These are phyloP conservation scores for Ameiurus melas DNA, from an alignment of 2,113 vertebrate genomes.

Conservation along the genomic window DNA sequence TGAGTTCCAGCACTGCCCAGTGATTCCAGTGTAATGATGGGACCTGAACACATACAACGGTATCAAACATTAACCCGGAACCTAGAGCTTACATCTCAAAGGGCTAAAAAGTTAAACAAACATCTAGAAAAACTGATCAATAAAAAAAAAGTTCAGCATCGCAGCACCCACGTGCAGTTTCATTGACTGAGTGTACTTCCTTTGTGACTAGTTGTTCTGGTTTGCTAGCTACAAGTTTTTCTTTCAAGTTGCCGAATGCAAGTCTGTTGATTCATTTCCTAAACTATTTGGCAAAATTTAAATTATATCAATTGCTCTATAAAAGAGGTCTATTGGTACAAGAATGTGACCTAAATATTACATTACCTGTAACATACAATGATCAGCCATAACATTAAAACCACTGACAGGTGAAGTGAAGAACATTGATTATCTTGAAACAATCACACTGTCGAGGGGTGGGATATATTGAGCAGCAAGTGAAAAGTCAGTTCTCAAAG, in stretches of 20 bases:
- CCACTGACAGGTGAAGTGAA: too few relatives aligned
- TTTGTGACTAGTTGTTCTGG: neutral
- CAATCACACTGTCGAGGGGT: too few relatives aligned
- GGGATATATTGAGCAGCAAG: too few relatives aligned
- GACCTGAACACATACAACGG: conserved; percentile 69
- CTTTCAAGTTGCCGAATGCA: neutral
- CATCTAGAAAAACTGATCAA: neutral
- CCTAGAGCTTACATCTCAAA: neutral
- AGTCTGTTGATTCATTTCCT: neutral
- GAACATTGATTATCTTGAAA: too few relatives aligned
- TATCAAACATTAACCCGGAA: neutral
- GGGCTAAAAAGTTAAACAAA: neutral
- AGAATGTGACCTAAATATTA: neutral
- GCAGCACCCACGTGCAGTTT: neutral
- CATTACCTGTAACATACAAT: too few relatives aligned
- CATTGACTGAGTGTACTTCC: neutral
- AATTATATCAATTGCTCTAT: too few relatives aligned
- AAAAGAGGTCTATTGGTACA: too few relatives aligned
- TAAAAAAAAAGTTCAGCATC: neutral
- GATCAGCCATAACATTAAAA: too few relatives aligned
- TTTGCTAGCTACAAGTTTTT: neutral
- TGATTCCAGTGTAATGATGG: conserved; percentile 77
- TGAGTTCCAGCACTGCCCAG: conserved; percentile 72
- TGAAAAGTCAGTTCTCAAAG: too few relatives aligned
- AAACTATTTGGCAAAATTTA: neutral